Percentiles rank a stretch among this genome's conserved stretches.
phyloP scores from a whole-genome alignment of 2,113 vertebrate species.

The Brienomyrus longianalis region DNA sequence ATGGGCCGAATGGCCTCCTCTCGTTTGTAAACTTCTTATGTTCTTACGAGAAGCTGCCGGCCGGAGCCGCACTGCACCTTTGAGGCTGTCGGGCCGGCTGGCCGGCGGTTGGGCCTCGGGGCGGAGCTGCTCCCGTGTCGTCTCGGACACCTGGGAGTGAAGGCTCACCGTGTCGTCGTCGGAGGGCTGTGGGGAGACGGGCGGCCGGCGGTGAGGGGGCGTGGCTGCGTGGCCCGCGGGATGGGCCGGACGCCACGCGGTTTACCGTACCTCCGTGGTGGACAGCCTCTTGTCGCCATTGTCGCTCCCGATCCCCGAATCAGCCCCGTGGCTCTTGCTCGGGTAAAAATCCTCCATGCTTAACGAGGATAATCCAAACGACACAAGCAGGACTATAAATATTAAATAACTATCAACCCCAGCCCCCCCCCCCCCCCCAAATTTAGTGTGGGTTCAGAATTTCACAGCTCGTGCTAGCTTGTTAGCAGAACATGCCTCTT shows the following conservation, averaged over 20 bases:
- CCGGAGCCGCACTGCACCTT: slow-evolving; percentile 63
- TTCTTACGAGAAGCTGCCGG: background rate
- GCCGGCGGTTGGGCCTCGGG: slow-evolving; percentile 74
- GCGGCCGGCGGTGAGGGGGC: background rate
- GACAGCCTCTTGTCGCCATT: slow-evolving; percentile 95
- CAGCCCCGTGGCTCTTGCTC: slow-evolving; percentile 91
- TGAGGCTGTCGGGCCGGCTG: slow-evolving; percentile 78
- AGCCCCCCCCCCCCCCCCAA: background rate
- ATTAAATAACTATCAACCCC: background rate
- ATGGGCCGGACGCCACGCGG: background rate
- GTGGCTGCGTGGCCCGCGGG: background rate
- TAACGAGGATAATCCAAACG: slow-evolving; percentile 19
- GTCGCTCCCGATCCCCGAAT: slow-evolving; percentile 97
- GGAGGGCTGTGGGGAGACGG: slow-evolving; percentile 70
- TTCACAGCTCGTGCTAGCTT: background rate
- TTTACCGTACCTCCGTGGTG: slow-evolving; percentile 85
- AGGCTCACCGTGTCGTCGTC: slow-evolving; percentile 96
- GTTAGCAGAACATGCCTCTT: background rate
- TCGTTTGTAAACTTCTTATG: too few relatives aligned
- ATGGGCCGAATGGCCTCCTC: too few relatives aligned
- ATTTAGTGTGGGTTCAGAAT: background rate
- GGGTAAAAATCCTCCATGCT: slow-evolving; percentile 98
- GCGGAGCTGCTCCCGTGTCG: slow-evolving; percentile 69
- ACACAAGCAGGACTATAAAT: slow-evolving; percentile 3
- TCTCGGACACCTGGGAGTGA: slow-evolving; percentile 97